Base-by-base conservation (phyloP, 2,888 invertebrate species). In the Barypeithes pellucidus region DNA sequence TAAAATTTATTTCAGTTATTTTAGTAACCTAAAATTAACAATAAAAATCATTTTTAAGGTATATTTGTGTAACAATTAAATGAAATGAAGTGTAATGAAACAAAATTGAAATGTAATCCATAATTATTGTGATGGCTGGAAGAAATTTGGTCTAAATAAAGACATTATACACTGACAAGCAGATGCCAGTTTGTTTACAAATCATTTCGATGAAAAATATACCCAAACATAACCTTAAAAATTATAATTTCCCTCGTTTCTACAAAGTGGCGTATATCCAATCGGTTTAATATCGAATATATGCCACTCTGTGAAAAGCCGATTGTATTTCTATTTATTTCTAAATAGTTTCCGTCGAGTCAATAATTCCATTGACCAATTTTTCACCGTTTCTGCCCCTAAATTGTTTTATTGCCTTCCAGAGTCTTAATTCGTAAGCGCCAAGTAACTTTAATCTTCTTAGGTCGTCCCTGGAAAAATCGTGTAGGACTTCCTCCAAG, bases 401-500 rank as follows among this genome's bases (percentile, higher is more conserved):
- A 81, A 91, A 89, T 50, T 91, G 89, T 72, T 90, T 85, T 67
- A 97, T 91, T 0, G 94, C 93, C 75, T 93, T 91, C 97, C 97
- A 97, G 75, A 97, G 87, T 67, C 93, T 90, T 57, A 96, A 90
- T 83, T 96, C 94, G 22, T 94, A 89, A 45, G 96, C 96, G 65
- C 94, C 93, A 83, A 94, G 93, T 71, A 98, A 88, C 63, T 92
- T 91, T 69, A 97, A 87, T 80, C 91, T 90, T 67, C 92, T 89
- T 66, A 98, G 87, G 86, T 98, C 98, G 63, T 95, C 93, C 79
- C 95, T 89, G 16, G 92, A 93, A 80, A 95, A 91, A 80, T 94
- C 91, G 75, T 90, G 90, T 75, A 97, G 85, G 63, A 98, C 87
- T 85, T 97, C 96, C 29, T 91, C 89, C 75, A 95, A 89, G 0